Evolutionary conservation across 2,113 vertebrate genomes (phyloP).

Genomic region (Lethenteron camtschaticum): DNA sequence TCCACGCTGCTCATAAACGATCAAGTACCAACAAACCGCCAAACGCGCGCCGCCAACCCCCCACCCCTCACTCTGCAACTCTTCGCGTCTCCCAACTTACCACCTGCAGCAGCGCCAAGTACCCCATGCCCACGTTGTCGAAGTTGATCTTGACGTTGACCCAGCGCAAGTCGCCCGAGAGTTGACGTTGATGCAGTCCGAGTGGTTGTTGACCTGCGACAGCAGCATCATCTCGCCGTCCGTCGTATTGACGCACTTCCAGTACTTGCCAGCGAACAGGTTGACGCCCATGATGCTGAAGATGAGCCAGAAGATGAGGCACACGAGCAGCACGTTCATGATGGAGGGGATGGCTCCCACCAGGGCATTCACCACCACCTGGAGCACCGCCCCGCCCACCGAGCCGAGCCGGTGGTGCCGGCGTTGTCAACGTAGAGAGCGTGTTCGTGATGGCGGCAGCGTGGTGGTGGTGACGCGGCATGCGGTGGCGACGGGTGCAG

Average conservation of each 20-base stretch:
- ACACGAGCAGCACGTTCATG: conserved; percentile 31
- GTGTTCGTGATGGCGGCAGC: no score
- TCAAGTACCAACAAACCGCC: no score
- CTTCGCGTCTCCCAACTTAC: conserved; percentile 15
- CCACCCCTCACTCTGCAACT: no score
- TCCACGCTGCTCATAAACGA: no score
- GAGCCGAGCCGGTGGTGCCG: no score
- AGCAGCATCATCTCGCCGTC: neutral
- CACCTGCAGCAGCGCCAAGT: conserved; percentile 33
- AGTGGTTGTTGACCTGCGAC: neutral
- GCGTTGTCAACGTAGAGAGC: no score
- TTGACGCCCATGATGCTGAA: conserved; percentile 30
- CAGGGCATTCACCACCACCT: conserved; percentile 34
- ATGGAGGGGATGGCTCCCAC: conserved; percentile 31
- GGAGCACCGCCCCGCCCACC: neutral
- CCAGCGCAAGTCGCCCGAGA: conserved; percentile 10
- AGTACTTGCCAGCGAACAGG: conserved; percentile 21
- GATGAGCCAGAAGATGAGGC: conserved; percentile 37
- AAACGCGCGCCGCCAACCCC: no score
- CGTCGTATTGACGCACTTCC: conserved; percentile 11
- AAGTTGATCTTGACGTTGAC: conserved; percentile 21
- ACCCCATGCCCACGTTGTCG: conserved; percentile 26
- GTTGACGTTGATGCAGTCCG: conserved; percentile 1
- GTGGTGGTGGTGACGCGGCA: no score
- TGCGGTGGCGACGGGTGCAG: no score